Evolutionary conservation across 2,888 invertebrate species (phyloP), one percentile per base, ranked within the genome.

Genomic region (Diaphora mendica): DNA sequence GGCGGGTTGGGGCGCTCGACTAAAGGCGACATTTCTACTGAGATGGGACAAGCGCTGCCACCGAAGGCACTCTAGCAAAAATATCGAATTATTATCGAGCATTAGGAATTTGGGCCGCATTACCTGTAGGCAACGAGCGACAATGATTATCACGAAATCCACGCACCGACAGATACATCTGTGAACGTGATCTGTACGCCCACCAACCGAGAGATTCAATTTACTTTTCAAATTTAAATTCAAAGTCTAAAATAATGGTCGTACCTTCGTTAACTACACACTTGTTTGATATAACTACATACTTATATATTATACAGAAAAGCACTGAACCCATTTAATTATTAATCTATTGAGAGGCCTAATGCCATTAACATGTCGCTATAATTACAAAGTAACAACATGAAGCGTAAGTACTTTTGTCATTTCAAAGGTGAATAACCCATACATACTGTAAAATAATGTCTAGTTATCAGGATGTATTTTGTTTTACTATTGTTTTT

Each of bases 51-150:
- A 59, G 51, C 65, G 77, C 76, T 82, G 87, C 86, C 68, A 87
- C 78, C 75, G 64, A 73, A 82, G 89, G 89, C 90, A 91, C 89
- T 92, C 90, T 86, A 89, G 91, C 87, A 88, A 91, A 91, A 90
- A 91, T 92, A 94, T 94, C 92, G 89, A 94, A 94, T 95, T 94
- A 94, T 92, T 91, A 87, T 88, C 86, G 84, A 89, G 88, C 88
- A 89, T 90, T 91, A 87, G 86, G 86, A 87, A 90, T 91, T 89
- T 89, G 83, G 86, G 87, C 83, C 87, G 83, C 88, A 88, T 91
- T 91, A 89, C 89, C 77, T 84, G 80, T 76, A 80, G 82, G 85
- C 88, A 88, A 89, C 88, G 86, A 86, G 85, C 86, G 82, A 81
- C 81, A 82, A 84, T 83, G 86, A 87, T 88, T 87, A 86, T 85